Evolutionary conservation across 2,797 vertebrate genomes (phyloP).

Genomic region (Gorsachius magnificus): DNA sequence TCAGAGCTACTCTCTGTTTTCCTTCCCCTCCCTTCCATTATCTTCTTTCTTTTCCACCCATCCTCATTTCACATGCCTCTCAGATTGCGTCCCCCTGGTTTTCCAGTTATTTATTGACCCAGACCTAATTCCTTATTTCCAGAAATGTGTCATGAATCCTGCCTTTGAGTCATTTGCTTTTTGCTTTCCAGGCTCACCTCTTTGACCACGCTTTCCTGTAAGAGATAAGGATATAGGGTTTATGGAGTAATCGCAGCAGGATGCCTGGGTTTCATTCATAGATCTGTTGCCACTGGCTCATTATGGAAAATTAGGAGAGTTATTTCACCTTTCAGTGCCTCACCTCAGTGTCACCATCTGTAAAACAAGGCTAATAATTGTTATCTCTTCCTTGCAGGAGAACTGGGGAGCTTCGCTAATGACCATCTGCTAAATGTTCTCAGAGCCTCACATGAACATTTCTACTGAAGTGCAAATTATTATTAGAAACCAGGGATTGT

Average conservation of each 20-base stretch:
- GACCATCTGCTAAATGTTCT: constrained; percentile 66
- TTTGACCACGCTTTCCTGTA: constrained; percentile 38
- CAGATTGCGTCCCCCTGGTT: constrained; percentile 46
- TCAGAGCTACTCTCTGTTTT: constrained; percentile 47
- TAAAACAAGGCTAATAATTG: constrained; percentile 60
- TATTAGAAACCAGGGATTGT: constrained; percentile 71
- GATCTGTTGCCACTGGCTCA: constrained; percentile 56
- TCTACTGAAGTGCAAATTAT: constrained; percentile 71
- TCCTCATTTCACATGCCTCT: constrained; percentile 55
- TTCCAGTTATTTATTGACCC: constrained; percentile 65
- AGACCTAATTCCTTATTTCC: constrained; percentile 64
- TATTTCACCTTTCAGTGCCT: constrained; percentile 62
- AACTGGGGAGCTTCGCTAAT: constrained; percentile 41
- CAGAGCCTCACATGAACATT: constrained; percentile 60
- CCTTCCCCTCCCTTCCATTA: constrained; percentile 60
- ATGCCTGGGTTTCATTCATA: constrained; percentile 62
- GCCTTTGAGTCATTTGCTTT: constrained; percentile 47
- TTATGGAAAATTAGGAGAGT: constrained; percentile 40
- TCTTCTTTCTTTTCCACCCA: constrained; percentile 63
- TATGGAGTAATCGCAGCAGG: constrained; percentile 50
- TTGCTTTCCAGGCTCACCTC: constrained; percentile 64
- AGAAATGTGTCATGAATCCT: constrained; percentile 61
- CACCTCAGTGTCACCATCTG: constrained; percentile 57
- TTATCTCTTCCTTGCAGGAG: constrained; percentile 68
- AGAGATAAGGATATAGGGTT: constrained; percentile 36